Base-by-base conservation (phyloP, 2,113 vertebrate genomes). In the Channa argus region DNA sequence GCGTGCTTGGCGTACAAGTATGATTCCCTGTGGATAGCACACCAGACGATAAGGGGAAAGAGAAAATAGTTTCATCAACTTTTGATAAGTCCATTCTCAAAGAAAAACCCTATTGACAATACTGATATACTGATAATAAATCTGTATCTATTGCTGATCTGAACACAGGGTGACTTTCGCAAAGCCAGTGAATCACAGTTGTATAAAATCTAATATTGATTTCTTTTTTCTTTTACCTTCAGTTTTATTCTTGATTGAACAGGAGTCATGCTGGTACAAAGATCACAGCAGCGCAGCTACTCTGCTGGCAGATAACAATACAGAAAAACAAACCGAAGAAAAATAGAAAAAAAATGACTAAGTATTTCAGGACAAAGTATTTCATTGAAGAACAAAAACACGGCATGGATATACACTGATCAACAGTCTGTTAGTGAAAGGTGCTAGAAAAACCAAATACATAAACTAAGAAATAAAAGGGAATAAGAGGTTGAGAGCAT, bases 141-240 rank as follows among this genome's bases (percentile, higher is more conserved):
- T 87, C 56, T 61, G 56, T 82, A 72, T 85, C 69, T 80, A 45
- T 70, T 58, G 63, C 49, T 8, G 4, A 75, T 77, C 54, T 82
- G 54, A 83, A 77, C 79, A 71, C 78, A 83, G 59, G 53, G 61
- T 6, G 70, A 82, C 70, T 84, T 82, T 84, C 6, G 0, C 86
- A 73, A 68, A 82, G 82, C 77, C 72, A 63, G 41, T 75, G 69
- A 82, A 76, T 83, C 82, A 71, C 77, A 69, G 82, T 47, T 9
- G 70, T 71, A 45, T 80, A 76, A 86, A 86, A 82, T 60, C 78
- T 75, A 12, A 46, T 86, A 86, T 89, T 85, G 86, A 90, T 91
- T 86, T 73, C 14, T 80, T 74, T 68, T 82, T 80, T 79, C 52
- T 79, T 76, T 83, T 86, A 72, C 79, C 70, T 79, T 80, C 63